Conservation (phyloP, 2,113 vertebrate genomes). For the Apodemus sylvaticus region DNA sequence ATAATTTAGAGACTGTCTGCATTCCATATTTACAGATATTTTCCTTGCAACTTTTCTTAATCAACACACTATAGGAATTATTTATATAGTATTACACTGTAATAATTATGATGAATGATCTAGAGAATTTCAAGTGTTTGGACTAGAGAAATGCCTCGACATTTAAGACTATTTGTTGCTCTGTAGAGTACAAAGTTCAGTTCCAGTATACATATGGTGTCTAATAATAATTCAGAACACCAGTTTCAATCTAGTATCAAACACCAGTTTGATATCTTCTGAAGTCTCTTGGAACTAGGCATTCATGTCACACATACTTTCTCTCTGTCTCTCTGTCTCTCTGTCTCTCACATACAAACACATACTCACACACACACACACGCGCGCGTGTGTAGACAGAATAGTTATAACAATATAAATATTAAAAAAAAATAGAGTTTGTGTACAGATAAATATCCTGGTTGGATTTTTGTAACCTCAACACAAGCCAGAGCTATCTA, state of each 20-base stretch:
- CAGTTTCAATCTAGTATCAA: not conserved
- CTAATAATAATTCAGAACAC: not conserved
- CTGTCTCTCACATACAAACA: too few relatives aligned
- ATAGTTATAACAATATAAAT: not conserved
- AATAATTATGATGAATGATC: not conserved
- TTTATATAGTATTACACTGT: not conserved
- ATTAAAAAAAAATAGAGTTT: not conserved
- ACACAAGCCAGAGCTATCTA: not conserved
- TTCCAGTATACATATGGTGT: not conserved
- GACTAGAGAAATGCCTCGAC: not conserved
- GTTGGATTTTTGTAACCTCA: not conserved
- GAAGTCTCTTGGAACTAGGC: not conserved
- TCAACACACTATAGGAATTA: not conserved
- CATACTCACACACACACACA: too few relatives aligned
- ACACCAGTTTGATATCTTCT: too few relatives aligned
- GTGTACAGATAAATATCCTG: not conserved
- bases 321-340: too few relatives aligned
- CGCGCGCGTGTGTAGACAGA: too few relatives aligned
- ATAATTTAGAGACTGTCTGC: not conserved
- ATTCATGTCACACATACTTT: too few relatives aligned
- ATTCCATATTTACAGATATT: not conserved
- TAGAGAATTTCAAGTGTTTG: not conserved
- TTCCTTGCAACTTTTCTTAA: not conserved
- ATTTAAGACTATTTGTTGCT: not conserved
- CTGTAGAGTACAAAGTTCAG: not conserved